These are phyloP conservation scores for Apteryx mantelli DNA, from an alignment of 2,113 vertebrate genomes.

Conservation along the genomic window DNA sequence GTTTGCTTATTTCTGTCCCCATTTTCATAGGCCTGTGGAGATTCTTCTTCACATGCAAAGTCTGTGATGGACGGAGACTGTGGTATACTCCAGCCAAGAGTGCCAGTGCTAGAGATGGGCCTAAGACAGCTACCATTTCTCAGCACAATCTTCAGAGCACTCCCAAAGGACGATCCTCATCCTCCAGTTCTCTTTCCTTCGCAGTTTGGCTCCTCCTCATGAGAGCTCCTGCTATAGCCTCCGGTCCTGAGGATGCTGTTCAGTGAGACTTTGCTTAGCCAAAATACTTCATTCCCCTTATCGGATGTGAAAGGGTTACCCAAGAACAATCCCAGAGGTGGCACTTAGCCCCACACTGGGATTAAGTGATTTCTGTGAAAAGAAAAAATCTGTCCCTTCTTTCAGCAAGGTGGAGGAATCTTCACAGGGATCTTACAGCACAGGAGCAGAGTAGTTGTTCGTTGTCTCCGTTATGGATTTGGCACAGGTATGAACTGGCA, in stretches of 20 bases:
- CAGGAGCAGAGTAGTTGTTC: background rate
- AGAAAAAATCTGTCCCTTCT: background rate
- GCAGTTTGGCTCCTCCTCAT: background rate
- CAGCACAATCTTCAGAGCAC: background rate
- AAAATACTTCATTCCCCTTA: background rate
- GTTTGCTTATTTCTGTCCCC: background rate
- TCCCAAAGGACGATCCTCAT: fast-evolving
- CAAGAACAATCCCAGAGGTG: no score
- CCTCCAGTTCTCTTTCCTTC: background rate
- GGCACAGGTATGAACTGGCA: no score
- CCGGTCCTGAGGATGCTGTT: fast-evolving
- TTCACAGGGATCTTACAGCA: background rate
- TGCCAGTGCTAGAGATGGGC: background rate
- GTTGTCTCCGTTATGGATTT: no score
- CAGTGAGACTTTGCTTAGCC: background rate
- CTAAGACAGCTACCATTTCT: background rate
- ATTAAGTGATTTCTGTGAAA: background rate
- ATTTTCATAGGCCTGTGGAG: background rate
- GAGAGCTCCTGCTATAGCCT: background rate
- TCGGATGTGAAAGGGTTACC: background rate
- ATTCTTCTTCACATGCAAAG: background rate
- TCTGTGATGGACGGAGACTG: background rate
- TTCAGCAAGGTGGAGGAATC: background rate
- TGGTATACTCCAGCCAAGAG: background rate
- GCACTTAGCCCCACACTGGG: background rate